Conservation (phyloP, 2,113 vertebrate species). For the Sisor rabdophorus region DNA sequence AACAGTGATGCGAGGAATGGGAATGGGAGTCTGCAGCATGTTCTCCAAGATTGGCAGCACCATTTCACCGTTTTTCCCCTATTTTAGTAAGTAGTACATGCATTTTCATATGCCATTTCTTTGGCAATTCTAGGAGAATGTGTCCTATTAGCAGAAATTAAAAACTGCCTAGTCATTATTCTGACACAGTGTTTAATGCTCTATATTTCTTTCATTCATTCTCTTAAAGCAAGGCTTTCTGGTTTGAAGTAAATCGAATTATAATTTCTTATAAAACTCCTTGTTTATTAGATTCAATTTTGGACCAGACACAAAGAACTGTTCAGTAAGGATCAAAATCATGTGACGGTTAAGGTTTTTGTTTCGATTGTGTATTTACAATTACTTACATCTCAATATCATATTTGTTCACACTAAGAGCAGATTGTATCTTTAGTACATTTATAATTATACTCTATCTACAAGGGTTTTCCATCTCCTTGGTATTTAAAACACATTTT, state of each 20-base stretch:
- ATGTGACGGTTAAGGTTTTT: neutral
- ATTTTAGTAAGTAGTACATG: slow-evolving; percentile 41
- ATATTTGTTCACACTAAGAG: neutral
- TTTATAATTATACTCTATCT: neutral
- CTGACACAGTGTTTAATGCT: no score
- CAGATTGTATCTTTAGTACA: neutral
- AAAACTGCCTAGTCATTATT: no score
- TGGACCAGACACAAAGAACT: neutral
- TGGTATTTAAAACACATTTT: slow-evolving; percentile 17
- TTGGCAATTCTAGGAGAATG: no score
- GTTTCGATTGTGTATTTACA: neutral
- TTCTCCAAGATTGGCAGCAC: slow-evolving; percentile 45
- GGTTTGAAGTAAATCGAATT: neutral
- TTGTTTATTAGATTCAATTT: slow-evolving; percentile 6
- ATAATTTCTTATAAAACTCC: neutral
- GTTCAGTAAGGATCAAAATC: neutral
- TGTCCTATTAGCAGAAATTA: no score
- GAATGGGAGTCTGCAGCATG: slow-evolving; percentile 49
- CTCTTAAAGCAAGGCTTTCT: neutral
- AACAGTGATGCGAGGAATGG: slow-evolving; percentile 60
- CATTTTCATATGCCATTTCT: no score
- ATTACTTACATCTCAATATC: neutral
- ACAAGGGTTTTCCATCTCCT: neutral
- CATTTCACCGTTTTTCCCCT: slow-evolving; percentile 52
- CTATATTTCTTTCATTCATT: no score